Percentiles rank a stretch among this genome's conserved stretches.
phyloP scores from a whole-genome alignment of 2,888 invertebrate species.

The Eupithecia abbreviata region DNA sequence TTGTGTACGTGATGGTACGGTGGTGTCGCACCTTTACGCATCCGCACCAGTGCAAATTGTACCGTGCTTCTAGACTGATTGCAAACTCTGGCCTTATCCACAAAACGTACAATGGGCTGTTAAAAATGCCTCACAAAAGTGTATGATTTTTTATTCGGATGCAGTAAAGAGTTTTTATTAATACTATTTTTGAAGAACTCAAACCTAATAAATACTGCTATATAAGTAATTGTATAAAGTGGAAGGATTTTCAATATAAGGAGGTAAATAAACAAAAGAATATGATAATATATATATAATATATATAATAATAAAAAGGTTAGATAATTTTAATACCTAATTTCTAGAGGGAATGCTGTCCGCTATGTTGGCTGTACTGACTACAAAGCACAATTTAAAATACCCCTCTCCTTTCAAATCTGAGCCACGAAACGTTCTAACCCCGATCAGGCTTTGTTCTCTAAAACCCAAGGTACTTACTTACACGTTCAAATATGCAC shows the following conservation, averaged over 20 bases:
- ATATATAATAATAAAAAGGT: too few relatives aligned
- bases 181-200: too few relatives aligned
- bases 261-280: too few relatives aligned
- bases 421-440: neutral
- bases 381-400: neutral
- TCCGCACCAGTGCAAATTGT: constrained; percentile 65
- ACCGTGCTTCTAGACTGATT: constrained; percentile 65
- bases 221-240: too few relatives aligned
- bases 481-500: neutral
- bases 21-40: constrained; percentile 54
- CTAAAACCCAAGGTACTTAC: neutral
- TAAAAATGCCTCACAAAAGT: neutral
- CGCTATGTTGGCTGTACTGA: neutral
- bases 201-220: neutral
- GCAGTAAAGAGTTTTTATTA: neutral
- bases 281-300: too few relatives aligned
- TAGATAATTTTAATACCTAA: neutral
- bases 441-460: neutral
- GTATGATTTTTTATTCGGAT: neutral
- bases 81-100: constrained; percentile 45
- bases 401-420: neutral
- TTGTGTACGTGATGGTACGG: neutral
- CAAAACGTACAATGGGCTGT: neutral
- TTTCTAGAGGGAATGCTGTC: neutral
- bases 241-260: too few relatives aligned